A percentile compares a stretch with the other conserved stretches of the same genome.
These are phyloP conservation scores for Vipera latastei DNA, from an alignment of 2,797 vertebrate genomes.

Conservation along the genomic window DNA sequence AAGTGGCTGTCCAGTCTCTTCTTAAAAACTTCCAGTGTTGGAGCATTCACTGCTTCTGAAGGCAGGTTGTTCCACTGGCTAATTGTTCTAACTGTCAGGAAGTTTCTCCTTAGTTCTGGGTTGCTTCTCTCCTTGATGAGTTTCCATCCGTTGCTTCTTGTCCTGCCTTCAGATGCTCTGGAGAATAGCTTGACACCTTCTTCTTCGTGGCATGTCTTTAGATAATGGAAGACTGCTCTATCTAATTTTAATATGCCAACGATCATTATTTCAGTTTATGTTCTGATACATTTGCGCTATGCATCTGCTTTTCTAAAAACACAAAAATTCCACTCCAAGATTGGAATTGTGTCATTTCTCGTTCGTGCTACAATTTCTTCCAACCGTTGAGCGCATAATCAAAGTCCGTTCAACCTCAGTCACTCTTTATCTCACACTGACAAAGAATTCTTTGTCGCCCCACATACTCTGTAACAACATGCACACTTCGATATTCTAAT, in stretches of 20 bases:
- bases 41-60: not conserved
- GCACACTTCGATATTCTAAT: slow-evolving; percentile 1
- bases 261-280: not conserved
- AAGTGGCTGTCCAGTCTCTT: not conserved
- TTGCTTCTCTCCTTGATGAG: not conserved
- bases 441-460: not conserved
- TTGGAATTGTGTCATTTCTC: not conserved
- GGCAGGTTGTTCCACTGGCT: rapidly evolving
- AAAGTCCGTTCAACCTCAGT: not conserved
- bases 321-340: not conserved
- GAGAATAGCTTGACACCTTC: not conserved
- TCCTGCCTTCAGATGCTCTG: not conserved
- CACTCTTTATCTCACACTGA: not conserved
- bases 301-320: not conserved
- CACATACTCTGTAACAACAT: not conserved
- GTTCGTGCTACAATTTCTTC: not conserved
- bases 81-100: not conserved
- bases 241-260: not conserved
- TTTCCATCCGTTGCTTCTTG: not conserved
- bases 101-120: not conserved
- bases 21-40: not conserved
- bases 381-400: too few species aligned
- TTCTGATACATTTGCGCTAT: not conserved
- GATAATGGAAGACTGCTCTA: not conserved
- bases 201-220: not conserved